These are phyloP conservation scores for Lytechinus pictus DNA, from an alignment of 35 echinoderm and acorn worm genomes.

Conservation along the genomic window DNA sequence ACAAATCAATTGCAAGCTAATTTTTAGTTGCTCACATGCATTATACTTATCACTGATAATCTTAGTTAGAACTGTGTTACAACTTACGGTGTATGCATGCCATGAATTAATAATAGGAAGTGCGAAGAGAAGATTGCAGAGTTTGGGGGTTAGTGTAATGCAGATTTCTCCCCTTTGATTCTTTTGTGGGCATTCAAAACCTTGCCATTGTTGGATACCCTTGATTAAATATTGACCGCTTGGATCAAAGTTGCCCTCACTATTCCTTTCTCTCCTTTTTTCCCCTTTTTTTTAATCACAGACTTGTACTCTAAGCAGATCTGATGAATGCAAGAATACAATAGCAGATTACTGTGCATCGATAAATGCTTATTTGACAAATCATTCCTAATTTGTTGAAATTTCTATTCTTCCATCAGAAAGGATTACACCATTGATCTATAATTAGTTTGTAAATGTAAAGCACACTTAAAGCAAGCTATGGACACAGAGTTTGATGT, in stretches of 20 bases:
- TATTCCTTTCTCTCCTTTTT: too few relatives aligned
- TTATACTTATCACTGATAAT: background rate
- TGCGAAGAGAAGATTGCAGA: background rate
- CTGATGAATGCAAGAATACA: background rate
- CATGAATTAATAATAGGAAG: background rate
- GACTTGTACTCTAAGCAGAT: background rate
- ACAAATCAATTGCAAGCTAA: background rate
- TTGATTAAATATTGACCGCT: background rate
- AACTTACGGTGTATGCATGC: background rate
- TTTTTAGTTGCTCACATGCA: background rate
- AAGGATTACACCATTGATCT: background rate
- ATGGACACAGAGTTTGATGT: too few relatives aligned
- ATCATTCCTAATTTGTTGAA: background rate
- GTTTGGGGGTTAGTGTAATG: background rate
- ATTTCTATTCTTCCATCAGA: background rate
- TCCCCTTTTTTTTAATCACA: background rate
- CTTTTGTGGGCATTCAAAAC: background rate
- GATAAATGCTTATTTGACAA: background rate
- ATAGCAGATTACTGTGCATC: background rate
- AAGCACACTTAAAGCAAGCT: too few relatives aligned
- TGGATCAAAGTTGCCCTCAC: background rate
- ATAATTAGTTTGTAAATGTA: too few relatives aligned
- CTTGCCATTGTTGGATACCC: background rate
- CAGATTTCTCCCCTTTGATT: background rate
- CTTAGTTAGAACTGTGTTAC: background rate